phyloP scores from a whole-genome alignment of 2,888 invertebrate species.

The Apotomis betuletana region DNA sequence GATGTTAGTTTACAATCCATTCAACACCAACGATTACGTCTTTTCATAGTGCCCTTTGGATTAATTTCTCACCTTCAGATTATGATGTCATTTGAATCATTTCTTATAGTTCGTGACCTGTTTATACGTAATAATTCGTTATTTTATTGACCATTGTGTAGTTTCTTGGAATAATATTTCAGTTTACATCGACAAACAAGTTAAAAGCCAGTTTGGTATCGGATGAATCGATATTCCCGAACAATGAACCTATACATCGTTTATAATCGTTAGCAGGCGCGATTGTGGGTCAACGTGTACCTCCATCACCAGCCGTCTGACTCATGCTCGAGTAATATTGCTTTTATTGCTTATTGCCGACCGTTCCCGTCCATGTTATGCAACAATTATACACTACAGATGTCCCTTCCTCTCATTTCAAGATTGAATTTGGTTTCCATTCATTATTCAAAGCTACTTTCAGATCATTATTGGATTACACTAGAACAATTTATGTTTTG shows the following conservation, averaged over 20 bases:
- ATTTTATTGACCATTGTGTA: slow-evolving; percentile 8
- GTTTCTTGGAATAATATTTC: neutral
- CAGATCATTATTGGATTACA: slow-evolving; percentile 2
- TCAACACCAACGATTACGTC: slow-evolving; percentile 10
- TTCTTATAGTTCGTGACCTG: slow-evolving; percentile 11
- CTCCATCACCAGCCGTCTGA: slow-evolving; percentile 18
- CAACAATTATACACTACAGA: slow-evolving; percentile 24
- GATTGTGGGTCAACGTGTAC: slow-evolving; percentile 43
- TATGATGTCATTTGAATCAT: neutral
- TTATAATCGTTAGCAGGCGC: slow-evolving; percentile 26
- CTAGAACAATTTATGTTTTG: slow-evolving; percentile 19
- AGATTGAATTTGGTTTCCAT: slow-evolving; percentile 21
- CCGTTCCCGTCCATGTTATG: slow-evolving; percentile 26
- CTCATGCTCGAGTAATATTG: slow-evolving; percentile 27
- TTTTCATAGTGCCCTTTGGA: slow-evolving; percentile 25
- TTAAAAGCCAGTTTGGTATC: slow-evolving; percentile 8
- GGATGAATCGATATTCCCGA: slow-evolving; percentile 24
- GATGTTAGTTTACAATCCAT: neutral
- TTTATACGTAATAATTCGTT: slow-evolving; percentile 6
- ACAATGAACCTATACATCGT: slow-evolving; percentile 44
- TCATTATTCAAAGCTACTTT: slow-evolving; percentile 19
- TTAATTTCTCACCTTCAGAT: slow-evolving; percentile 22
- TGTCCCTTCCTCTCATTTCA: slow-evolving; percentile 16
- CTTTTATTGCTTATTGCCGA: slow-evolving; percentile 32
- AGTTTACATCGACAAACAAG: slow-evolving; percentile 12